A percentile compares a stretch with the other conserved stretches of the same genome.
These are phyloP conservation scores for Sialis lutaria DNA, from an alignment of 2,888 invertebrate species.

Conservation along the genomic window DNA sequence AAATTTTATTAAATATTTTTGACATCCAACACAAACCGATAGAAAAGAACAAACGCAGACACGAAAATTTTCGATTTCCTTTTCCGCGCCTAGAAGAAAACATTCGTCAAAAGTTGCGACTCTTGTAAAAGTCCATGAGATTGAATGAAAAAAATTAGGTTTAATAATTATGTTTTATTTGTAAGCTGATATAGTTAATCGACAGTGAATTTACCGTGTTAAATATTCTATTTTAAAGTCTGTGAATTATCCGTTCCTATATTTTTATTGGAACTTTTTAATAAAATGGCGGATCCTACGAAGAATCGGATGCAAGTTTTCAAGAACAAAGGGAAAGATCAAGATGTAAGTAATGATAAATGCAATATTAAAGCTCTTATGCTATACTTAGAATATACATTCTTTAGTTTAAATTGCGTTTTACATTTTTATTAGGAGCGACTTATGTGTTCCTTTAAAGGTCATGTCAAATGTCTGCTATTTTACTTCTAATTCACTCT, in stretches of 20 bases:
- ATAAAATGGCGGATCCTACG: constrained; percentile 62
- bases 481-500: too few relatives aligned
- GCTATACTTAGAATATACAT: constrained; percentile 1
- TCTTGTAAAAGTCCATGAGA: neutral
- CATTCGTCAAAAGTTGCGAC: neutral
- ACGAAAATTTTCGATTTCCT: neutral
- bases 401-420: too few relatives aligned
- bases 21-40: neutral
- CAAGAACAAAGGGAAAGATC: constrained; percentile 99
- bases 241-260: neutral
- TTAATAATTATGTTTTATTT: neutral
- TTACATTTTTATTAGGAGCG: too few relatives aligned
- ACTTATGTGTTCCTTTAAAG: too few relatives aligned
- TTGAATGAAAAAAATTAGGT: neutral
- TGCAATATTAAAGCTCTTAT: neutral
- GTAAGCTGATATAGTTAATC: neutral
- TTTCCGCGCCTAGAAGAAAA: neutral
- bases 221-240: neutral
- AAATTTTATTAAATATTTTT: too few relatives aligned
- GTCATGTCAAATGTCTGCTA: too few relatives aligned
- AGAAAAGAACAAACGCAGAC: neutral
- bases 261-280: constrained; percentile 12
- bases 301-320: constrained; percentile 84
- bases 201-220: neutral
- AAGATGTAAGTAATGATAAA: constrained; percentile 67